These are phyloP conservation scores for Plutomurus gul DNA, from an alignment of 1,140 invertebrate species.

Conservation along the genomic window DNA sequence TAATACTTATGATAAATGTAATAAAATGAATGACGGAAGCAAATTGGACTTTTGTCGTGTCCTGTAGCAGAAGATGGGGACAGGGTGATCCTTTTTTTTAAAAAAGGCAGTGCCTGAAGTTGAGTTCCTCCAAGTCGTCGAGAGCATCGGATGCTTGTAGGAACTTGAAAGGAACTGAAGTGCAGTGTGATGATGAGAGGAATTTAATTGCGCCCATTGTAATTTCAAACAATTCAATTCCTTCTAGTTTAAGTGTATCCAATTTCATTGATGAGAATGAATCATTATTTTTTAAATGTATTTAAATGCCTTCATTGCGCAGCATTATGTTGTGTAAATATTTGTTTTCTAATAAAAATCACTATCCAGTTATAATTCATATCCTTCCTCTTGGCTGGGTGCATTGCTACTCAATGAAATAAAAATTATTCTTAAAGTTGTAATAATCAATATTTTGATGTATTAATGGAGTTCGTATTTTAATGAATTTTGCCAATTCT, in stretches of 20 bases:
- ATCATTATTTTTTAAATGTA: too few relatives aligned
- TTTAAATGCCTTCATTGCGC: too few relatives aligned
- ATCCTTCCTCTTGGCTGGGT: too few relatives aligned
- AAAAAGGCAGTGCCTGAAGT: conserved; percentile 12
- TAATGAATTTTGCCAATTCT: too few relatives aligned
- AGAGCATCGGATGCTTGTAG: conserved; percentile 10
- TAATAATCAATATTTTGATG: too few relatives aligned
- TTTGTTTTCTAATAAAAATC: too few relatives aligned
- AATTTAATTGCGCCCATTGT: conserved; percentile 8
- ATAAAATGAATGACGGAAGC: conserved; percentile 13
- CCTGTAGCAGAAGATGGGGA: conserved; percentile 24
- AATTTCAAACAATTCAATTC: conserved; percentile 10
- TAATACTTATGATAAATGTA: conserved; percentile 14
- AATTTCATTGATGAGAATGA: too few relatives aligned
- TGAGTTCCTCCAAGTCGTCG: conserved; percentile 25
- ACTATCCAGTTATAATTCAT: too few relatives aligned
- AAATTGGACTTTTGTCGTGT: conserved; percentile 24
- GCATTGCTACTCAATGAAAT: too few relatives aligned
- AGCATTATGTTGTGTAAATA: too few relatives aligned
- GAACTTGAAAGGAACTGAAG: conserved; percentile 17
- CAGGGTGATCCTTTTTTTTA: neutral
- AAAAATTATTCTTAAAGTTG: too few relatives aligned
- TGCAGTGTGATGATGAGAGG: conserved; percentile 13
- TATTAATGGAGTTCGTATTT: too few relatives aligned
- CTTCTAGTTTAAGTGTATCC: neutral